phyloP scores from a whole-genome alignment of 2,888 invertebrate genomes.

The Corbicula japonica region DNA sequence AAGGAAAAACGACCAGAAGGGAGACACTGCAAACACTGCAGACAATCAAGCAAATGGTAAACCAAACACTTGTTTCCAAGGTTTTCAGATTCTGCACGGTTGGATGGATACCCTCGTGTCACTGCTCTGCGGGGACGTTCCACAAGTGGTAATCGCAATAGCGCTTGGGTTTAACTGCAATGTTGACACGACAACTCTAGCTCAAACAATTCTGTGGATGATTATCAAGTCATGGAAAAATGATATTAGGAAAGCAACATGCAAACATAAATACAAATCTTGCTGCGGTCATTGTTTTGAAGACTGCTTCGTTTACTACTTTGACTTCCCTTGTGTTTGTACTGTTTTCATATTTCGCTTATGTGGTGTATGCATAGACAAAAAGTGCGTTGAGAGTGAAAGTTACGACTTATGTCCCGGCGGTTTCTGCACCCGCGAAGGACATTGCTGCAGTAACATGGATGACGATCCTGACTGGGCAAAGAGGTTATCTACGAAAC shows the following conservation, averaged over 20 bases:
- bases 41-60: too few relatives aligned
- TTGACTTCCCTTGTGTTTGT: background rate
- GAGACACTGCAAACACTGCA: too few relatives aligned
- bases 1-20: too few relatives aligned
- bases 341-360: background rate
- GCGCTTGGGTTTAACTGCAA: background rate
- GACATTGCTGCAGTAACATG: background rate
- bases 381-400: background rate
- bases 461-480: slow-evolving; percentile 4
- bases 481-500: background rate
- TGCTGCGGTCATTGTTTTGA: background rate
- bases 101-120: background rate
- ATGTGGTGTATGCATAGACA: background rate
- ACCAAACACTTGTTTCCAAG: background rate
- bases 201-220: background rate
- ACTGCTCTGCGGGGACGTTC: background rate
- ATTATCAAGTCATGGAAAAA: background rate
- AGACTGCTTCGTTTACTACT: background rate
- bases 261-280: slow-evolving; percentile 7
- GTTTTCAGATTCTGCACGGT: slow-evolving; percentile 5
- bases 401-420: background rate
- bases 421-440: background rate
- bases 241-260: background rate
- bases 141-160: background rate
- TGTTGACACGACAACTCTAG: background rate